phyloP scores from a whole-genome alignment of 1,140 invertebrate genomes.

The Rhyacophila brunnea region DNA sequence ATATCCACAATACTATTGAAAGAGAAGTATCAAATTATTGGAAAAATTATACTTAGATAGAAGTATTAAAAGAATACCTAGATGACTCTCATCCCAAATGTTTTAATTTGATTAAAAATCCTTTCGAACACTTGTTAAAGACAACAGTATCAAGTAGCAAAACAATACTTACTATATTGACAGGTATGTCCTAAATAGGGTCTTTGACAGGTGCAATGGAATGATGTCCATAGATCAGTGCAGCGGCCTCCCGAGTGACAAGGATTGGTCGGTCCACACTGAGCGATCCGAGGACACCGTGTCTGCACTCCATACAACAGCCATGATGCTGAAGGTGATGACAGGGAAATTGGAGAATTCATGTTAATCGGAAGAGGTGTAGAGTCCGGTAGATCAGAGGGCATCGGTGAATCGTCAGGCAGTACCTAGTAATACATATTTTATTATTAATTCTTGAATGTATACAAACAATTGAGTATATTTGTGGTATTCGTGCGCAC shows the following conservation, averaged over 20 bases:
- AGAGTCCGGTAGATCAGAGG: constrained; percentile 1
- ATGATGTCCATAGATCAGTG: constrained; percentile 86
- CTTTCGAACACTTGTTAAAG: too few relatives aligned
- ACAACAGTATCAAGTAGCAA: too few relatives aligned
- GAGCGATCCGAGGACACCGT: constrained; percentile 73
- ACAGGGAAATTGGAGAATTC: constrained; percentile 9
- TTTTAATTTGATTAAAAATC: neutral
- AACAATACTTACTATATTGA: constrained; percentile 70
- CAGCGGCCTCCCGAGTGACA: constrained; percentile 85
- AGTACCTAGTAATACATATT: constrained; percentile 41
- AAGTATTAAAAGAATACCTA: too few relatives aligned
- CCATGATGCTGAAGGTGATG: constrained; percentile 22
- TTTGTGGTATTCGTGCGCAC: too few relatives aligned
- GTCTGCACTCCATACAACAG: constrained; percentile 51
- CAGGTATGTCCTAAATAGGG: constrained; percentile 86
- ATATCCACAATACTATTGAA: too few relatives aligned
- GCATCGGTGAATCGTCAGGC: constrained; percentile 30
- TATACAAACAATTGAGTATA: too few relatives aligned
- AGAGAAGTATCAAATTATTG: too few relatives aligned
- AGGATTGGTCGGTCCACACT: constrained; percentile 80
- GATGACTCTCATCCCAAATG: neutral
- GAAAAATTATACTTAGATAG: too few relatives aligned
- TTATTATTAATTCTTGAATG: neutral
- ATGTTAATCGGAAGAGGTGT: neutral
- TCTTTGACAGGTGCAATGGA: constrained; percentile 79